Evolutionary conservation across 2,113 vertebrate genomes (phyloP).

Genomic region (Choloepus hoffmanni): DNA sequence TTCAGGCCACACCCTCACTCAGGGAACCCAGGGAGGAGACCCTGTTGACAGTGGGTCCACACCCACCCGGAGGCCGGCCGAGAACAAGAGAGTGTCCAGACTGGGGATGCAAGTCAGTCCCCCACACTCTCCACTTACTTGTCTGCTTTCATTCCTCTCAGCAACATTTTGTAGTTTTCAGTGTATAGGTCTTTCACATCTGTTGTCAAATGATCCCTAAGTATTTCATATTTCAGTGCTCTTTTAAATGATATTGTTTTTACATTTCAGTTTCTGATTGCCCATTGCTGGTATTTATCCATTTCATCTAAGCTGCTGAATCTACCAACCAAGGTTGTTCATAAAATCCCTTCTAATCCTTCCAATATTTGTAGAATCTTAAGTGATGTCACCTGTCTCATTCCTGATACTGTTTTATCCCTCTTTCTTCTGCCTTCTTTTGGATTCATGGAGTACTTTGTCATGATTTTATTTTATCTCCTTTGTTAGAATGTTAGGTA

Average conservation of each 20-base stretch:
- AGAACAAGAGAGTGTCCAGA: too few relatives aligned
- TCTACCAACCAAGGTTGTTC: accelerated
- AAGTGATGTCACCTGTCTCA: background rate
- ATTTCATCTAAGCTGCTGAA: background rate
- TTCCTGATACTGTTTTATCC: background rate
- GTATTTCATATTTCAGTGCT: background rate
- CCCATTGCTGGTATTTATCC: background rate
- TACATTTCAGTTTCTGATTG: background rate
- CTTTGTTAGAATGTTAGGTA: background rate
- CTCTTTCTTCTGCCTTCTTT: background rate
- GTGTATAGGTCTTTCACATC: background rate
- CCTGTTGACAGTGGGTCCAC: too few relatives aligned
- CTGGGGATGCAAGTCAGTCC: too few relatives aligned
- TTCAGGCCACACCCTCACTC: too few relatives aligned
- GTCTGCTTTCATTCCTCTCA: background rate
- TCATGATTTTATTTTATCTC: background rate
- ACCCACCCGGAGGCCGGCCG: too few relatives aligned
- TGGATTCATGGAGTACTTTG: background rate
- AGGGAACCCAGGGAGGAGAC: too few relatives aligned
- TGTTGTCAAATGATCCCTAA: background rate
- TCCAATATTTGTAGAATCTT: too few relatives aligned
- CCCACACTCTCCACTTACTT: background rate
- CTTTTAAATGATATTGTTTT: background rate
- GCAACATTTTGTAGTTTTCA: background rate
- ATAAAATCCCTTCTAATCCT: background rate